Base-by-base conservation (phyloP, 92 coral and sea anemone genomes). In the Porites lobata region DNA sequence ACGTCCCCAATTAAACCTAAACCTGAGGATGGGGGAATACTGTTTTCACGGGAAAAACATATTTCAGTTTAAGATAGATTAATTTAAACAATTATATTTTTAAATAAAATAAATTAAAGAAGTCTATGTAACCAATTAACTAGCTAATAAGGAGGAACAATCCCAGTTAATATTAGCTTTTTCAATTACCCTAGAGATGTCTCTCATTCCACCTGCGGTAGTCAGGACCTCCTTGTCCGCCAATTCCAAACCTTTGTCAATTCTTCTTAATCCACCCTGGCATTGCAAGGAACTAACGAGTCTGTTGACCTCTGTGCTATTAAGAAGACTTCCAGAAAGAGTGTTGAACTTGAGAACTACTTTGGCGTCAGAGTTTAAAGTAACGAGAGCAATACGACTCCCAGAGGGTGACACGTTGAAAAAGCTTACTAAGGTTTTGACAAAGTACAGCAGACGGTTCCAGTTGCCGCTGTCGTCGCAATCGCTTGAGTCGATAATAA, bases 221-320 rank as follows among this genome's bases (percentile, higher is more conserved):
- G 80, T 93, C 68, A 93, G 86, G 90, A 93, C 87, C 72, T 93
- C 94, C 86, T 93, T 93, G 72, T 89, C 70, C 6, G 94, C 94
- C 90, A 93, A 68, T 56, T 86, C 85, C 15, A 93, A 85, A 8
- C 94, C 96, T 14, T 87, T 84, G 73, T 93, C 96, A 69, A 93
- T 90, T 76, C 96, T 78, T 8, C 94, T 83, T 58, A 86, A 87
- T 18, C 94, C 96, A 47, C 87, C 87, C 15, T 43, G 84, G 72
- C 87, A 93, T 91, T 87, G 91, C 69, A 93, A 75, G 53, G 57
- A 58, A 32, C 79, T 92, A 14, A 93, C 72, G 57, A 90, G 74
- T 4, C 87, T 86, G 57, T 87, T 88, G 2, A 93, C 94, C 18
- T 90, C 81, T 47, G 81, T 69, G 83, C 85, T 85, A 66, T 86